Evolutionary conservation across 2,797 vertebrate genomes (phyloP).

Genomic region (Hephaestus fuliginosus): DNA sequence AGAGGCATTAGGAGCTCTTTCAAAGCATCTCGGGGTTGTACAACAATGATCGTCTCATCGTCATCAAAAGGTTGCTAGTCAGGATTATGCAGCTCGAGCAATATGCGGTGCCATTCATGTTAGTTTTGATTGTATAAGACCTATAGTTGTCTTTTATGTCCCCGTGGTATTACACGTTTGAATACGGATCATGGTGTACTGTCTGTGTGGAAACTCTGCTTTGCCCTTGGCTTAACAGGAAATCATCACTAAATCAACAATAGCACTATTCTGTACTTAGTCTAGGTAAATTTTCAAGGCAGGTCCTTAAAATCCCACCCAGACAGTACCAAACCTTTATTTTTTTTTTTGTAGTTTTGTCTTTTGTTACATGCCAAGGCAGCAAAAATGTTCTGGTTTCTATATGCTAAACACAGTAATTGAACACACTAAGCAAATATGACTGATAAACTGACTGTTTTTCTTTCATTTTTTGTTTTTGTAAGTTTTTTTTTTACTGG

Average conservation of each 20-base stretch:
- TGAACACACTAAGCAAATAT: no score
- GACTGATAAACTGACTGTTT: background rate
- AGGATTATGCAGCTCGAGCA: conserved; percentile 58
- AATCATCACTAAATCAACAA: conserved; percentile 64
- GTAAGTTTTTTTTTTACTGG: background rate
- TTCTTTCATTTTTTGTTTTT: background rate
- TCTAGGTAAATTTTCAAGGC: conserved; percentile 50
- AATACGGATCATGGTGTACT: conserved; percentile 65
- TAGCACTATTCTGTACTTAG: conserved; percentile 60
- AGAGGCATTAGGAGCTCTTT: conserved; percentile 55
- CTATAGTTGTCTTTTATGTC: conserved; percentile 59
- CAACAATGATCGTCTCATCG: conserved; percentile 63
- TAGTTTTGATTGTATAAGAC: conserved; percentile 66
- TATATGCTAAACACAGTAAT: no score
- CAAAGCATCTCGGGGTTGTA: conserved; percentile 55
- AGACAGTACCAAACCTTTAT: conserved; percentile 14
- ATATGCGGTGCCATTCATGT: conserved; percentile 41
- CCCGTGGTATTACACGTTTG: conserved; percentile 57
- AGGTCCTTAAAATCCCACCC: conserved; percentile 57
- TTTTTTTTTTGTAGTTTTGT: background rate
- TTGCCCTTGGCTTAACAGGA: conserved; percentile 69
- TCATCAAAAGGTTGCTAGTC: conserved; percentile 64
- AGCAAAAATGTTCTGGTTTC: background rate
- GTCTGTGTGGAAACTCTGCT: conserved; percentile 57
- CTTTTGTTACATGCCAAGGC: conserved; percentile 6